These are phyloP conservation scores for Elephas maximus DNA, from an alignment of 2,113 vertebrate genomes.

Conservation along the genomic window DNA sequence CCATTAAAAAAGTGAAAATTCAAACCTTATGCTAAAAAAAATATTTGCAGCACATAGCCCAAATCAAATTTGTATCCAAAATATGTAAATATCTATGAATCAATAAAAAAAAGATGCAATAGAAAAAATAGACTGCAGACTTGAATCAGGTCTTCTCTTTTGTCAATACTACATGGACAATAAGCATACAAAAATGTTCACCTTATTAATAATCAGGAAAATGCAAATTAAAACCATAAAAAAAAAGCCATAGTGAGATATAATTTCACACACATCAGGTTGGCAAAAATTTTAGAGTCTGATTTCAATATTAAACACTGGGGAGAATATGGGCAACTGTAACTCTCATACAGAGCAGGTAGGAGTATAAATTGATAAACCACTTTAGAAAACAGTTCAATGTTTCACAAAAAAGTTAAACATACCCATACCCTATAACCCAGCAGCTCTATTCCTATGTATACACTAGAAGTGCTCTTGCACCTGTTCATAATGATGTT, in stretches of 20 bases:
- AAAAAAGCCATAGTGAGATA: background rate
- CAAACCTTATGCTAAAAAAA: background rate
- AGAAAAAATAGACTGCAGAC: background rate
- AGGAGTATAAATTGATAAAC: background rate
- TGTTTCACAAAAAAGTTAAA: background rate
- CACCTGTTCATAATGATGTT: background rate
- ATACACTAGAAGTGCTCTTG: background rate
- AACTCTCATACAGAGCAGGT: background rate
- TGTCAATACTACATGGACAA: background rate
- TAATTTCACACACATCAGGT: background rate
- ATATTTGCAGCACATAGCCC: background rate
- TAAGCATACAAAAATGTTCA: background rate
- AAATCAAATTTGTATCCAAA: background rate
- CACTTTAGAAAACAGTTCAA: background rate
- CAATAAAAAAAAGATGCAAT: background rate
- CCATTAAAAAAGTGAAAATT: conserved; percentile 3
- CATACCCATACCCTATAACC: background rate
- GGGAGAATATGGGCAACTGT: background rate
- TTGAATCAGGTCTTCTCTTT: background rate
- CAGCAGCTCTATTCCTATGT: background rate
- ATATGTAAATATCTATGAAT: background rate
- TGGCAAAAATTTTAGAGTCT: background rate
- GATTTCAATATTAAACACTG: background rate
- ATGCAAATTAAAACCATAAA: too few relatives aligned
- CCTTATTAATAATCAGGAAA: background rate